phyloP scores from a whole-genome alignment of 2,113 vertebrate genomes.

The Peromyscus leucopus region DNA sequence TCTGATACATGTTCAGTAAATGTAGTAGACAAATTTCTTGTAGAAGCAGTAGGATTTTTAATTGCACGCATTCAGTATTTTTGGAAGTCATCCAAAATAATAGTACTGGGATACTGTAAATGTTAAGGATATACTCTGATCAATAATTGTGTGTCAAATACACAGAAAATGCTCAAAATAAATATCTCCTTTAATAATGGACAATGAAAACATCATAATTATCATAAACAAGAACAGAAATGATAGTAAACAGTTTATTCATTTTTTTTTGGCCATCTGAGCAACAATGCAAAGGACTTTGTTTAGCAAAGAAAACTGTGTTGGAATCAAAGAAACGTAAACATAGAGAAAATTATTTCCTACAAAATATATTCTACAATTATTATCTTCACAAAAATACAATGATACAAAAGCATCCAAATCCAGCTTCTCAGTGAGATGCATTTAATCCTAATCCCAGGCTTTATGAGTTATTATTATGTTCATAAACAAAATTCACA shows the following conservation, averaged over 20 bases:
- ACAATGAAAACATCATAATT: not conserved
- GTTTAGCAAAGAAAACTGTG: conserved; percentile 5
- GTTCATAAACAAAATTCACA: conserved; percentile 31
- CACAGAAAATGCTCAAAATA: conserved; percentile 45
- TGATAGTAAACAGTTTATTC: not conserved
- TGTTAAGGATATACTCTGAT: not conserved
- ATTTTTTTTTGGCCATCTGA: not conserved
- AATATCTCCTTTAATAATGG: not conserved
- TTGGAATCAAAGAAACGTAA: conserved; percentile 5
- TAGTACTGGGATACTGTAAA: not conserved
- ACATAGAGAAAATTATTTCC: conserved; percentile 21
- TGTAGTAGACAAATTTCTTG: not conserved
- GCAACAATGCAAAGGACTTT: conserved; percentile 28
- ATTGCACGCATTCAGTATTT: not conserved
- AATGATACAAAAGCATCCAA: conserved; percentile 58
- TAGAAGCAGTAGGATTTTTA: not conserved
- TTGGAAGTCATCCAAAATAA: not conserved
- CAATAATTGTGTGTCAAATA: not conserved
- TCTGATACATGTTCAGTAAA: not conserved
- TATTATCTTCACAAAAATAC: conserved; percentile 73
- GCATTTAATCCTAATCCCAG: conserved; percentile 61
- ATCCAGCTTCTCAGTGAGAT: conserved; percentile 63
- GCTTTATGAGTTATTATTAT: conserved; percentile 39
- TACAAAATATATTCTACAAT: conserved; percentile 39
- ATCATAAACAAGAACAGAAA: not conserved